Conservation (phyloP, 2,797 vertebrate genomes). For the Falco peregrinus region DNA sequence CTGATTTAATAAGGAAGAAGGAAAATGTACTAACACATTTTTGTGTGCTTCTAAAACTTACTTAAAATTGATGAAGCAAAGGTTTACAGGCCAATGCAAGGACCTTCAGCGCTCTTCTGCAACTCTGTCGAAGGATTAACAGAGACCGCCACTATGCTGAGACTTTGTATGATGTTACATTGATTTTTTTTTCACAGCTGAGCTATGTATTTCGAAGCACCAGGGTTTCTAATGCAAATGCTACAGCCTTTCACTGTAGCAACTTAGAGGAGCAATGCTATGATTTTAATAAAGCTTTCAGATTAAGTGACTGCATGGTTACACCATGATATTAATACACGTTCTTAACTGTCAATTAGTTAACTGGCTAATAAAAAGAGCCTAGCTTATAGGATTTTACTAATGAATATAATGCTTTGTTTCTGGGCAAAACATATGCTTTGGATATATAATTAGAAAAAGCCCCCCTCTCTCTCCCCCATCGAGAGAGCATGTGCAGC, state of each 20-base stretch:
- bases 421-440: conserved; percentile 88
- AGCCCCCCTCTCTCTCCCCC: conserved; percentile 49
- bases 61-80: not conserved
- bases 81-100: not conserved
- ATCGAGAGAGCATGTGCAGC: conserved; percentile 79
- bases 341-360: conserved; percentile 82
- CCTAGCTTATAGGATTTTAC: conserved; percentile 82
- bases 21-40: not conserved
- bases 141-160: not conserved
- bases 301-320: conserved; percentile 75
- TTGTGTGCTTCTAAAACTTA: not conserved
- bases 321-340: conserved; percentile 75
- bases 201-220: not conserved
- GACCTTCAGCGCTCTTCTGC: not conserved
- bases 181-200: not conserved
- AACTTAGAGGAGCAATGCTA: conserved; percentile 53
- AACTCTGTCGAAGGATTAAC: not conserved
- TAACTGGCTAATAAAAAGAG: conserved; percentile 87
- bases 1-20: not conserved
- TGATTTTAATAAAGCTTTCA: conserved; percentile 76
- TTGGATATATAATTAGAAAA: conserved; percentile 84
- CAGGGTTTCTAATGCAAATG: conserved; percentile 32
- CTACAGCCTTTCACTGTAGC: not conserved
- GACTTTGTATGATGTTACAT: not conserved
- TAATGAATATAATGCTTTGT: conserved; percentile 93